Evolutionary conservation across 2,113 vertebrate species (phyloP), one percentile per base, ranked within the genome.

Genomic region (Chamaea fasciata): DNA sequence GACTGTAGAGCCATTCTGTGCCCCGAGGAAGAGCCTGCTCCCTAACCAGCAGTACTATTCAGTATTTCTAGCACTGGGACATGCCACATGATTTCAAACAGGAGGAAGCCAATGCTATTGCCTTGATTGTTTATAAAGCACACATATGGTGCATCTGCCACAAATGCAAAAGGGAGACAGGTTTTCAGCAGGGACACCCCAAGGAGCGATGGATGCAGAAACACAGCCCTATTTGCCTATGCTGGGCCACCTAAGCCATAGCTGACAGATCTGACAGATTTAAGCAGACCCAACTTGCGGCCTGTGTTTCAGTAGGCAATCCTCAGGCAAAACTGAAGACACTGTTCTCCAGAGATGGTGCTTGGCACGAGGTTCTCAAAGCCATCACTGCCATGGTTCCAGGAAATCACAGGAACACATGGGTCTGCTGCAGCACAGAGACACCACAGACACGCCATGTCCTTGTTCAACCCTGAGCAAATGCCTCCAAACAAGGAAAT

Each of bases 371-470:
- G 46, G 28, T 13, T 70, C 68, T 64, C 35, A 70, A 41, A 81
- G 50, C 50, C 76, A 59, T 13, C 69, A 13, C 35, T 0, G 0
- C 30, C 7, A 2, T 2, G 2, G 13, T 14, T 53, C 46, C 31
- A 68, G 79, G 27, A 26, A 30, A 59, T 15, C 22, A 3, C 47
- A 28, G 27, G 39, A 75, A 30, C 31, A 16, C 2, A 0, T 0
- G 8, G 33, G 13, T 24, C 52, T 69, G 62, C 94, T 50, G 74
- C 46, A 68, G 67, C 4, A 0, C 10, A 41, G 28, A 49, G 4
- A 23, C 23, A 50, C 22, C 35, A 14, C 3, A 35, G 30, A 46
- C 15, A 55, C 63, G 42, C 39, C 15, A 0, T 0, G 10, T 33
- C 74, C 84, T 79, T 7, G 0, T 57, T n/a, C 9, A 4, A 30